These are phyloP conservation scores for Drusus annulatus DNA, from an alignment of 1,140 invertebrate genomes.

Conservation along the genomic window DNA sequence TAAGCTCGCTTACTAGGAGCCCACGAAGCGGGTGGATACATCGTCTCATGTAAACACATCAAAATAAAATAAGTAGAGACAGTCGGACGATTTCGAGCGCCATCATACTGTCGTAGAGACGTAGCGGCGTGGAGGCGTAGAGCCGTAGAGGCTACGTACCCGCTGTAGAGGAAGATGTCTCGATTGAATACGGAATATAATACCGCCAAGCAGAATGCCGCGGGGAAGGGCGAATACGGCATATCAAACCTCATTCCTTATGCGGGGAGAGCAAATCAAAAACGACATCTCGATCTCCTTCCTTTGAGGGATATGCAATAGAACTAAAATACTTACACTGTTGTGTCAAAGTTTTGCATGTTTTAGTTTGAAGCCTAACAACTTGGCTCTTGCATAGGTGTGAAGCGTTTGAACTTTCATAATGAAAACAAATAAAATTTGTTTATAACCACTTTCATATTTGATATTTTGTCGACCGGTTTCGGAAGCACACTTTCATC, in stretches of 20 bases:
- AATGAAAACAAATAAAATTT: too few species aligned
- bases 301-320: constrained; percentile 39
- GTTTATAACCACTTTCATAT: too few species aligned
- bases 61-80: constrained; percentile 55
- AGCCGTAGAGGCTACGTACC: too few species aligned
- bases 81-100: constrained; percentile 52
- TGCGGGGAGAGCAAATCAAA: constrained; percentile 53
- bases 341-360: too few species aligned
- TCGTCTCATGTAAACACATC: constrained; percentile 52
- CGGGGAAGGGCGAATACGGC: constrained; percentile 29
- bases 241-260: constrained; percentile 45
- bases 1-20: not conserved
- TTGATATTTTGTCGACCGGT: too few species aligned
- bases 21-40: not conserved
- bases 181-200: constrained; percentile 54
- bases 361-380: too few species aligned
- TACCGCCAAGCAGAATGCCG: not conserved
- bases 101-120: constrained; percentile 12
- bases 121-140: too few species aligned
- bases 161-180: constrained; percentile 36
- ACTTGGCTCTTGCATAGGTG: too few species aligned
- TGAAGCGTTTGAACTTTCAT: too few species aligned
- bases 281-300: constrained; percentile 56
- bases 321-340: too few species aligned
- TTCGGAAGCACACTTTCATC: too few species aligned